Evolutionary conservation across 2,797 vertebrate species (phyloP), one percentile per base, ranked within the genome.

Genomic region (Iguana delicatissima): DNA sequence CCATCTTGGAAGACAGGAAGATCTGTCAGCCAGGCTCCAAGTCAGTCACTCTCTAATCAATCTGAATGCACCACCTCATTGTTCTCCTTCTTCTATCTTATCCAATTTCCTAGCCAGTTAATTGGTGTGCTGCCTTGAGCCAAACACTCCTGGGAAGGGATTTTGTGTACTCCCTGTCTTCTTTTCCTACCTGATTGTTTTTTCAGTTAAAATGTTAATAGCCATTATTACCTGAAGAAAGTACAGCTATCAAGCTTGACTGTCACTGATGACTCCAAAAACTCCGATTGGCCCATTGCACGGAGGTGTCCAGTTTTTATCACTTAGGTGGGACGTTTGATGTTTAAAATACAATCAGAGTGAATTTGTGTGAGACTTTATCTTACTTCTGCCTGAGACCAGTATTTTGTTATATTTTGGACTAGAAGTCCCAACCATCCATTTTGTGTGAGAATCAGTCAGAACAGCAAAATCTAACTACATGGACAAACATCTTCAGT

Each of bases 141-240:
- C 85, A 91, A 77, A 88, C 24, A 4, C 86, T 91, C 73, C 35
- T 87, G 73, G 86, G 86, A 83, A 88, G 81, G 50, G 86, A 91
- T 91, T 80, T 84, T 32, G 73, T 88, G 81, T 69, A 91, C 87
- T 88, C 90, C 86, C 80, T 84, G 50, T 69, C 84, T 81, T 72
- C 84, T 86, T 90, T 79, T 80, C 62, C 50, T 91, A 77, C 62
- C 81, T 88, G 80, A 88, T 84, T 91, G 86, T 88, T 80, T 91
- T 79, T 88, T 88, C 90, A 91, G 59, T 91, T 91, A 91, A 88
- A 91, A 84, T 88, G 81, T 91, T 91, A 88, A 91, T 91, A 91
- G 90, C 64, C 46, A 55, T 79, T 87, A 87, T 91, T 88, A 91
- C 86, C 62, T 91, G 64, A 32, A 84, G 81, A 52, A 91, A 83